Evolutionary conservation across 2,113 vertebrate genomes (phyloP).

Genomic region (Platysternon megacephalum): DNA sequence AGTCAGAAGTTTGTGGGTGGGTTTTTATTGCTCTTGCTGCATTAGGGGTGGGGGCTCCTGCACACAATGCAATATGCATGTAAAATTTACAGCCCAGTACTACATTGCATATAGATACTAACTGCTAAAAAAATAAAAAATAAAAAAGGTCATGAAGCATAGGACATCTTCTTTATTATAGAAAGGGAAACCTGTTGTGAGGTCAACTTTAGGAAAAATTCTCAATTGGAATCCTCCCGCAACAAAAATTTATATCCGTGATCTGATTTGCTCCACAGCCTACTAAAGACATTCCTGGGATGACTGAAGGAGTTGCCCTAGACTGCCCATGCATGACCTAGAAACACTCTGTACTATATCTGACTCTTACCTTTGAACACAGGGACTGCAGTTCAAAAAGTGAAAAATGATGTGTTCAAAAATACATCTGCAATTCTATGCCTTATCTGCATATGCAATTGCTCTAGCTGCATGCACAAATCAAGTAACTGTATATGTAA

Average conservation of each 20-base stretch:
- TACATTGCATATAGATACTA: neutral
- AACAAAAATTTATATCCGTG: neutral
- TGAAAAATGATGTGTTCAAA: neutral
- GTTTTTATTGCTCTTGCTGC: constrained; percentile 45
- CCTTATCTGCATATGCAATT: neutral
- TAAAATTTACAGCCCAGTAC: neutral
- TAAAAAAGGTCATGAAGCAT: neutral
- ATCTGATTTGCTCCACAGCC: neutral
- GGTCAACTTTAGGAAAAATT: neutral
- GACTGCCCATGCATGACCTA: neutral
- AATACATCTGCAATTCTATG: neutral
- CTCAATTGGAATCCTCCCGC: neutral
- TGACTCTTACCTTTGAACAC: neutral
- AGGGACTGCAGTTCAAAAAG: neutral
- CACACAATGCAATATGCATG: neutral
- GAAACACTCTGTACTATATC: neutral
- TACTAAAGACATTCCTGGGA: neutral
- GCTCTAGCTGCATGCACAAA: neutral
- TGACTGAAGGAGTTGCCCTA: neutral
- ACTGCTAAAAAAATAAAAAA: neutral
- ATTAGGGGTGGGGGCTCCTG: neutral
- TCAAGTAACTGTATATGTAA: neutral
- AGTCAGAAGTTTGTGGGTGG: constrained; percentile 46
- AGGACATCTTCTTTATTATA: neutral
- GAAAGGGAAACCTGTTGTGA: neutral